phyloP scores from a whole-genome alignment of 2,797 vertebrate genomes.

The Calcarius lapponicus region DNA sequence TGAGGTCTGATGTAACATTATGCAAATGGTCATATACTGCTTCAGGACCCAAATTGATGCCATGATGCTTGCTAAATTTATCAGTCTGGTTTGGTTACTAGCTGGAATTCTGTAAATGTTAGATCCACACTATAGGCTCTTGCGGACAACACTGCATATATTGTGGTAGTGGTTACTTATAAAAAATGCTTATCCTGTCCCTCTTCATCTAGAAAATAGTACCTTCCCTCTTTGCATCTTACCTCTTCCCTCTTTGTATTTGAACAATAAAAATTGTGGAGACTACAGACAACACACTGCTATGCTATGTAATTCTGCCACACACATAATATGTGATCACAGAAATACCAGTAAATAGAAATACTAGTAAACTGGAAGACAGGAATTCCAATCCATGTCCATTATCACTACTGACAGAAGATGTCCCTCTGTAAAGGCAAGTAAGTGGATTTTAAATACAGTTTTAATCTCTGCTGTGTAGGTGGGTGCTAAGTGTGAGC shows the following conservation, averaged over 20 bases:
- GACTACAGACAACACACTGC: neutral
- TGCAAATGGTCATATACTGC: neutral
- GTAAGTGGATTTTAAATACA: neutral
- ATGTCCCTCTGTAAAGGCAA: neutral
- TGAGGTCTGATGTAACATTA: neutral
- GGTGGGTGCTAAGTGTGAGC: neutral
- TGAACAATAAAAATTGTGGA: neutral
- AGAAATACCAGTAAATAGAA: neutral
- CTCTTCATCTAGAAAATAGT: neutral
- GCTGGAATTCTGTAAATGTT: neutral
- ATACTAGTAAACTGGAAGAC: neutral
- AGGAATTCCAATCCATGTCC: neutral
- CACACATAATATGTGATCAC: neutral
- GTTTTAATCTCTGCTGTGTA: neutral
- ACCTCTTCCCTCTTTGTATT: neutral
- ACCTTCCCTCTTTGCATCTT: neutral
- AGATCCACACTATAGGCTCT: neutral
- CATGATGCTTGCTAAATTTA: neutral
- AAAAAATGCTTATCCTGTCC: neutral
- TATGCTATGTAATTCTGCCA: neutral
- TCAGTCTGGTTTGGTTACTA: neutral
- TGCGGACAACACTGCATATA: neutral
- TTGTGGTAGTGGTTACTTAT: neutral
- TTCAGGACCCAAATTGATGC: neutral
- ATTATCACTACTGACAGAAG: neutral